Conservation (phyloP, 2,797 vertebrate genomes). For the Morelia viridis region DNA sequence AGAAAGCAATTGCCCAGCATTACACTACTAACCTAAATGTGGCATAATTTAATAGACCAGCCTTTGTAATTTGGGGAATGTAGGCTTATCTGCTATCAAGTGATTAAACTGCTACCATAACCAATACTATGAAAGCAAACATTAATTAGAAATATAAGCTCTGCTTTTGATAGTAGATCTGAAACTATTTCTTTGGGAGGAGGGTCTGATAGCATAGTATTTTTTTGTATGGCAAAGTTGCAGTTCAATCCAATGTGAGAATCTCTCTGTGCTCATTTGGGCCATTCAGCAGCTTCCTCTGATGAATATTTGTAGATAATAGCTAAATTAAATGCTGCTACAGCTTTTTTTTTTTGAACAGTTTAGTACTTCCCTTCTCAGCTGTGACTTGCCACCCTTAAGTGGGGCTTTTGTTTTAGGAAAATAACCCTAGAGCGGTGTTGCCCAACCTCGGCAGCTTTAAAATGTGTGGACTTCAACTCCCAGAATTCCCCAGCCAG, state of each 20-base stretch:
- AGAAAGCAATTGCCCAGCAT: slow-evolving; percentile 55
- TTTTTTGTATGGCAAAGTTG: neutral
- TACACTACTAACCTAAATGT: slow-evolving; percentile 32
- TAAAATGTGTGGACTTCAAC: too few relatives aligned
- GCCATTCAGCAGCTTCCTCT: neutral
- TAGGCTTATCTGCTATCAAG: neutral
- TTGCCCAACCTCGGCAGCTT: too few relatives aligned
- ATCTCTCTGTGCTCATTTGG: neutral
- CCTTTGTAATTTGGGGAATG: slow-evolving; percentile 31
- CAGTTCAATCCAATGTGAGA: neutral
- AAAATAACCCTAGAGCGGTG: neutral
- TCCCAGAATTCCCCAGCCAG: too few relatives aligned
- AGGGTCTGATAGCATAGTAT: neutral
- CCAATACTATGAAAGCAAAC: slow-evolving; percentile 10
- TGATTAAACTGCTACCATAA: neutral
- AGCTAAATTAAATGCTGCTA: neutral
- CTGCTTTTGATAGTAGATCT: slow-evolving; percentile 17
- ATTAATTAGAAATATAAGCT: slow-evolving; percentile 17
- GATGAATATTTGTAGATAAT: neutral
- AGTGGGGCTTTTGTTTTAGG: neutral
- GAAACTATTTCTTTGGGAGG: neutral
- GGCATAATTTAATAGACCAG: slow-evolving; percentile 27
- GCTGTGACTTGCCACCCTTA: neutral
- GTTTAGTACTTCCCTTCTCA: neutral
- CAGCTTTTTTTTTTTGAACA: neutral